Evolutionary conservation across 1,140 invertebrate genomes (phyloP).

Genomic region (Micrasema longulum): DNA sequence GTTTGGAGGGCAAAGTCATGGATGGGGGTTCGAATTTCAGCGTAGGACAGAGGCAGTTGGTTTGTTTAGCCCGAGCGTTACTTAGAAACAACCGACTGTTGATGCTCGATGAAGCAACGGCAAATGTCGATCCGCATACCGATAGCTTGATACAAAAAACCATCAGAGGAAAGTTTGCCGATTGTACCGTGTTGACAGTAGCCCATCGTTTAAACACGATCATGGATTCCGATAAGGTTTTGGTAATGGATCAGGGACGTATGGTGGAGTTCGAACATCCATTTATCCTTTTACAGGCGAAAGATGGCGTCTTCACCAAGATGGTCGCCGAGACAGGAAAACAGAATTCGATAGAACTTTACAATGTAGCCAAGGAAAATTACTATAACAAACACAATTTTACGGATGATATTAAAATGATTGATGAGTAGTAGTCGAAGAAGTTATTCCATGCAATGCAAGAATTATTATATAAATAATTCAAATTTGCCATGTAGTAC

Average conservation of each 20-base stretch:
- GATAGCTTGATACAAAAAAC: slow-evolving; percentile 70
- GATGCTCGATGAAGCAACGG: slow-evolving; percentile 81
- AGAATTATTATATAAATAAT: no score
- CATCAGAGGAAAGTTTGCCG: slow-evolving; percentile 68
- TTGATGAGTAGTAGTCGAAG: slow-evolving; percentile 44
- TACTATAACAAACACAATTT: slow-evolving; percentile 29
- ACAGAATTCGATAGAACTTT: slow-evolving; percentile 59
- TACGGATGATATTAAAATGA: slow-evolving; percentile 46
- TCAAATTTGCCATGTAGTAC: no score
- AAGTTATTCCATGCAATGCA: no score
- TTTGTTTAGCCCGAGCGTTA: slow-evolving; percentile 81
- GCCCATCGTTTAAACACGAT: slow-evolving; percentile 78
- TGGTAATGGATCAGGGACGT: slow-evolving; percentile 71
- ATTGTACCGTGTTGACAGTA: slow-evolving; percentile 78
- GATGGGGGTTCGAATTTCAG: slow-evolving; percentile 76
- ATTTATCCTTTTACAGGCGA: slow-evolving; percentile 69
- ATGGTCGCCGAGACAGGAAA: slow-evolving; percentile 72
- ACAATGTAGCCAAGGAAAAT: slow-evolving; percentile 59
- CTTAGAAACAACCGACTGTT: slow-evolving; percentile 75
- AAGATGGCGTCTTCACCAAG: slow-evolving; percentile 69
- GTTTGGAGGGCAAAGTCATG: slow-evolving; percentile 71
- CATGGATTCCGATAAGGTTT: slow-evolving; percentile 71
- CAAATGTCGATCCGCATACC: slow-evolving; percentile 76
- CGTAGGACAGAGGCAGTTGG: slow-evolving; percentile 79
- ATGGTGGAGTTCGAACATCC: slow-evolving; percentile 76